These are phyloP conservation scores for Mesodorylaimus sp. DNA, from an alignment of 2,888 invertebrate species.

Conservation along the genomic window DNA sequence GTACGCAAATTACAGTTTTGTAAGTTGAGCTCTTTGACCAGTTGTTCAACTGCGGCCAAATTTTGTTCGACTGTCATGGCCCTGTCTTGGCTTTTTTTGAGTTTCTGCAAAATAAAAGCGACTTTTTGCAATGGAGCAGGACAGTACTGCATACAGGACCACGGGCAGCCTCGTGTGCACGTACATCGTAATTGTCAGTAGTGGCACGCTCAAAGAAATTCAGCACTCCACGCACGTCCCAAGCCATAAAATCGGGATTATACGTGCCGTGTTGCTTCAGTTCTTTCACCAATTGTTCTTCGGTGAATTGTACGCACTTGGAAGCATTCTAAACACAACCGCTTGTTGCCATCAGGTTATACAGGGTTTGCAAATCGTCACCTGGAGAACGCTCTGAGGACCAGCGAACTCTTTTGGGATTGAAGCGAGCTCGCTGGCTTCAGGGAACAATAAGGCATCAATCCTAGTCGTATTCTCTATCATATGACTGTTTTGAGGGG, in stretches of 20 bases:
- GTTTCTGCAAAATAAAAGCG: not conserved
- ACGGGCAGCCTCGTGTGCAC: no score
- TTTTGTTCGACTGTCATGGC: slow-evolving; percentile 23
- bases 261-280: slow-evolving; percentile 12
- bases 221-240: slow-evolving; percentile 27
- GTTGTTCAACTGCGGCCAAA: slow-evolving; percentile 24
- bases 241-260: slow-evolving; percentile 25
- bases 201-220: slow-evolving; percentile 25
- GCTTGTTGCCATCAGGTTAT: no score
- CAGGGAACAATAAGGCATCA: no score
- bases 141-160: no score
- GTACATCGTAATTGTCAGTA: slow-evolving; percentile 20
- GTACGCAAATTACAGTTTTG: slow-evolving; percentile 21
- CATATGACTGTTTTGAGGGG: no score
- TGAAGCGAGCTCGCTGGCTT: no score
- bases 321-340: slow-evolving; percentile 3
- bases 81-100: slow-evolving; percentile 8
- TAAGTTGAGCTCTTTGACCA: slow-evolving; percentile 24
- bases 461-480: no score
- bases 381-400: no score
- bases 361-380: no score
- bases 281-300: slow-evolving; percentile 9
- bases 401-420: no score
- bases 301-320: slow-evolving; percentile 6
- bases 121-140: not conserved